These are phyloP conservation scores for Drosophila helvetica DNA, from an alignment of 2,888 invertebrate species.

Conservation along the genomic window DNA sequence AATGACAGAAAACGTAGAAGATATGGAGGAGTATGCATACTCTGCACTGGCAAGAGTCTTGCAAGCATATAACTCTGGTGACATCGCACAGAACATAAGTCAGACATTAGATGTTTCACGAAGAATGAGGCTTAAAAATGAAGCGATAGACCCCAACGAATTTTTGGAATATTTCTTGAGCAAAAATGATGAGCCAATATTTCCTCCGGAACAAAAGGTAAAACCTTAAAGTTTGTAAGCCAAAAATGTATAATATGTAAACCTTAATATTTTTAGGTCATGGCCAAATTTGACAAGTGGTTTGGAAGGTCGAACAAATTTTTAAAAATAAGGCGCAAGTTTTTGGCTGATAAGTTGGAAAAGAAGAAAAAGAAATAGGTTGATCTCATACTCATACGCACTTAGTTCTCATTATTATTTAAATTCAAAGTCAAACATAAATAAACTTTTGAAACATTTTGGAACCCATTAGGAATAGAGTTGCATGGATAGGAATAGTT, in stretches of 20 bases:
- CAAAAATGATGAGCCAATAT: constrained; percentile 59
- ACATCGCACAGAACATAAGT: constrained; percentile 79
- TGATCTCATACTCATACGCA: not conserved
- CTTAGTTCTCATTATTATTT: not conserved
- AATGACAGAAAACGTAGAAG: constrained; percentile 68
- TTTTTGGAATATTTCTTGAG: constrained; percentile 77
- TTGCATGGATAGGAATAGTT: no score
- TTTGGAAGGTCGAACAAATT: constrained; percentile 63
- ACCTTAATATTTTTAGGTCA: constrained; percentile 49
- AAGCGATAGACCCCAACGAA: constrained; percentile 71
- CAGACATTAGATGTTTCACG: constrained; percentile 72
- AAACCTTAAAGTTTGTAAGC: not conserved
- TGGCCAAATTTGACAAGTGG: constrained; percentile 75
- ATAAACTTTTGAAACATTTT: not conserved
- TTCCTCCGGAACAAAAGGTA: constrained; percentile 78
- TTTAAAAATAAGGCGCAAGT: constrained; percentile 46
- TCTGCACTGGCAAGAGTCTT: constrained; percentile 80
- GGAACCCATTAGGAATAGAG: no score
- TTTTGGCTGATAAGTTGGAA: constrained; percentile 46
- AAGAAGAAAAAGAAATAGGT: constrained; percentile 52
- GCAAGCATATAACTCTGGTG: constrained; percentile 80
- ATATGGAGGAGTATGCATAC: constrained; percentile 63
- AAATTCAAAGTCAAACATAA: not conserved
- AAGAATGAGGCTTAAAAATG: constrained; percentile 65
- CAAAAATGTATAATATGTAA: not conserved